Percentiles rank a stretch among this genome's conserved stretches.
Conservation (phyloP, 2,113 vertebrate species). For the Heterotis niloticus region DNA sequence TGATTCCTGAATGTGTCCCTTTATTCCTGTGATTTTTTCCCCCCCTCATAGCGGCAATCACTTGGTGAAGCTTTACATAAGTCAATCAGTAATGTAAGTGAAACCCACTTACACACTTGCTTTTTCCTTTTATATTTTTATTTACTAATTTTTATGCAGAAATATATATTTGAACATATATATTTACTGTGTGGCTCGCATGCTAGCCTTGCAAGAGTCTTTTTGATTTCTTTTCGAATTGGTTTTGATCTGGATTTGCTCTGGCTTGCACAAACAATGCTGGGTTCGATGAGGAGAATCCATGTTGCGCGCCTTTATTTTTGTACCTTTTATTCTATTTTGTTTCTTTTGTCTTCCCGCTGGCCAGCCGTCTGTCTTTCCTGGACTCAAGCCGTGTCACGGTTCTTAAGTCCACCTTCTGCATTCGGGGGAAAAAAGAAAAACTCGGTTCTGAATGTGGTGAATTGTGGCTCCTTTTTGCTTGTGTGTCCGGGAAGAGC, state of each 20-base stretch:
- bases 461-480: not conserved
- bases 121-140: slow-evolving; percentile 19
- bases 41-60: slow-evolving; percentile 71
- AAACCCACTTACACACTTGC: slow-evolving; percentile 59
- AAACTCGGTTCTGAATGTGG: not conserved
- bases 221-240: slow-evolving; percentile 18
- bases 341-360: not conserved
- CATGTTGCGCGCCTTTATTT: slow-evolving; percentile 9
- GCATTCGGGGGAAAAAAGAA: not conserved
- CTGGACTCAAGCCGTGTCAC: not conserved
- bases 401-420: not conserved
- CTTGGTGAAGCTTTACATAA: slow-evolving; percentile 85
- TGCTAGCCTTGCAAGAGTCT: slow-evolving; percentile 60
- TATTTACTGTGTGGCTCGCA: slow-evolving; percentile 52
- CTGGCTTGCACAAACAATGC: slow-evolving; percentile 37
- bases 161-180: slow-evolving; percentile 35
- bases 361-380: not conserved
- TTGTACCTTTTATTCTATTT: not conserved
- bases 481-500: not conserved
- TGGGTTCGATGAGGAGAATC: slow-evolving; percentile 4
- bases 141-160: slow-evolving; percentile 5
- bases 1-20: slow-evolving; percentile 71
- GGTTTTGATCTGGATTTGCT: slow-evolving; percentile 25
- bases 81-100: slow-evolving; percentile 85
- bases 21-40: slow-evolving; percentile 72